Conservation (phyloP, 2,113 vertebrate genomes). For the Butorides virescens region DNA sequence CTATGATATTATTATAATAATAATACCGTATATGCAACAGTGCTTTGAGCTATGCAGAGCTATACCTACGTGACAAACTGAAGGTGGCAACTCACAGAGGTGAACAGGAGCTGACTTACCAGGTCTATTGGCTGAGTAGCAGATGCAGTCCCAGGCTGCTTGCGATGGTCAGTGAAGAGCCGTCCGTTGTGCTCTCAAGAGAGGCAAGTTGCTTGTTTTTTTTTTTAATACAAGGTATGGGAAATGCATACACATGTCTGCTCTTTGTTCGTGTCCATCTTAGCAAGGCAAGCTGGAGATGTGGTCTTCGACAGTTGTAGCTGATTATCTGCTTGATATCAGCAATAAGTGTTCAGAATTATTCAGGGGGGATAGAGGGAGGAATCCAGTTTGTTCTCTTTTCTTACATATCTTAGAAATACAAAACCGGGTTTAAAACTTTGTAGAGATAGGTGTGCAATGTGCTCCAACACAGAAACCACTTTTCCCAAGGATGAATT, state of each 20-base stretch:
- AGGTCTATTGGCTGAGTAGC: background rate
- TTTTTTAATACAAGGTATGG: background rate
- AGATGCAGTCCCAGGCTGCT: background rate
- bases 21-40: background rate
- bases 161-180: background rate
- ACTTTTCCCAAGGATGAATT: background rate
- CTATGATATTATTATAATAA: background rate
- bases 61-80: accelerated
- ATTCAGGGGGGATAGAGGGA: background rate
- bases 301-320: background rate
- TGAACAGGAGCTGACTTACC: background rate
- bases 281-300: background rate
- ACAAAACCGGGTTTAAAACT: background rate
- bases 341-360: background rate
- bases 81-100: background rate
- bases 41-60: background rate
- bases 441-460: background rate
- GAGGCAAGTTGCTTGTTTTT: background rate
- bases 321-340: background rate
- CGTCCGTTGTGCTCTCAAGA: background rate
- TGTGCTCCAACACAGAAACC: background rate
- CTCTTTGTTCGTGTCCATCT: background rate
- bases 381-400: background rate
- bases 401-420: background rate
- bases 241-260: accelerated